Percentiles rank a stretch among this genome's conserved stretches.
Evolutionary conservation across 2,888 invertebrate species (phyloP).

Genomic region (Zhuqinia jingwanae): DNA sequence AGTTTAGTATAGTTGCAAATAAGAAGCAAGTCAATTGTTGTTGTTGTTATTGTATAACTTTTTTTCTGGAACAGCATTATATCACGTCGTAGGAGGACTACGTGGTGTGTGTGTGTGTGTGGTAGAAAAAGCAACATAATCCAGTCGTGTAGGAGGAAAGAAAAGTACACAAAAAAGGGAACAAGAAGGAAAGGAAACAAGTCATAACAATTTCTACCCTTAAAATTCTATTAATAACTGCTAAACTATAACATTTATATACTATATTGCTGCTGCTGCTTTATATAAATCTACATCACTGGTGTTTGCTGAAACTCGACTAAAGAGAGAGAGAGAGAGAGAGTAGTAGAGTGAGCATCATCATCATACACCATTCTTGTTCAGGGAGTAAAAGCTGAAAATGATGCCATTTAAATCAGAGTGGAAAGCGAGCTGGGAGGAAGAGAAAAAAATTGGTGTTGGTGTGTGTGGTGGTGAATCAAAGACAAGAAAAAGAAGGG

Average conservation of each 20-base stretch:
- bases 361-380: background rate
- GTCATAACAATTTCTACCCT: conserved; percentile 36
- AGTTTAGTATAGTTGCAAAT: conserved; percentile 28
- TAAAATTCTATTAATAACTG: conserved; percentile 39
- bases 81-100: too few species aligned
- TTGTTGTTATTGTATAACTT: conserved; percentile 11
- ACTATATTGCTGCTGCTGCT: background rate
- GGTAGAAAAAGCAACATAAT: background rate
- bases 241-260: background rate
- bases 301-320: background rate
- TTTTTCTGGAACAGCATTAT: conserved; percentile 30
- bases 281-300: background rate
- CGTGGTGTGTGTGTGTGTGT: too few species aligned
- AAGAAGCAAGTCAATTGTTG: conserved; percentile 41
- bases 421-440: background rate
- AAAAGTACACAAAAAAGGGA: conserved; percentile 4
- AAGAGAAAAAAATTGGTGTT: too few species aligned
- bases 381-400: conserved; percentile 30
- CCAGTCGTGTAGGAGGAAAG: conserved; percentile 17
- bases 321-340: too few species aligned
- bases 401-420: conserved; percentile 41
- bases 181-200: conserved; percentile 38
- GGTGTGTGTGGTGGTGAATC: conserved; percentile 16
- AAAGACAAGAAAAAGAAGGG: conserved; percentile 21
- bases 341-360: background rate